Evolutionary conservation across 2,888 invertebrate species (phyloP).

Genomic region (Drosophila helvetica): DNA sequence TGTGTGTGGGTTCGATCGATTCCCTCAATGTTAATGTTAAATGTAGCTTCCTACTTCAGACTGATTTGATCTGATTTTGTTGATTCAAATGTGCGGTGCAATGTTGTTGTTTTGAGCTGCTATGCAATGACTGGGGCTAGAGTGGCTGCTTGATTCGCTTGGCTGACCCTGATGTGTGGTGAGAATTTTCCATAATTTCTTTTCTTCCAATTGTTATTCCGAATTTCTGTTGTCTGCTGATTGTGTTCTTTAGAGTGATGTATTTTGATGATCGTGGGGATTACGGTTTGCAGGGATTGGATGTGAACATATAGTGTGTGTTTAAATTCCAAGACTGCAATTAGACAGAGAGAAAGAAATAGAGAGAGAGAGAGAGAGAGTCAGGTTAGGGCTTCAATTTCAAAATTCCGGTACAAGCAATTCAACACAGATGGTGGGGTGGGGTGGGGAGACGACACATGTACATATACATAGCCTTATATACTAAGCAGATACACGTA

Average conservation of each 20-base stretch:
- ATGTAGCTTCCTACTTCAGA: conserved; percentile 15
- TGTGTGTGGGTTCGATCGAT: conserved; percentile 13
- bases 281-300: conserved; percentile 34
- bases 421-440: not conserved
- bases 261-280: conserved; percentile 34
- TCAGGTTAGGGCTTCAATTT: not conserved
- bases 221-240: conserved; percentile 24
- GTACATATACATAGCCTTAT: conserved; percentile 12
- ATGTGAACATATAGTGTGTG: conserved; percentile 17
- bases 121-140: conserved; percentile 16
- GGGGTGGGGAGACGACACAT: not conserved
- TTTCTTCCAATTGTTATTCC: not conserved
- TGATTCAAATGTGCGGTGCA: conserved; percentile 14
- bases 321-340: conserved; percentile 81
- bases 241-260: conserved; percentile 23
- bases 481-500: conserved; percentile 6
- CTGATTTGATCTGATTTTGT: conserved; percentile 31
- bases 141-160: conserved; percentile 16
- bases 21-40: conserved; percentile 3
- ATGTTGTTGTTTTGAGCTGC: conserved; percentile 3
- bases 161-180: conserved; percentile 26
- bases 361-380: conserved; percentile 6
- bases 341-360: conserved; percentile 55
- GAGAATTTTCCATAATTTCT: not conserved
- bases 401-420: not conserved